Evolutionary conservation across 2,888 invertebrate species (phyloP), one percentile per base, ranked within the genome.

Genomic region (Epinotia demarniana): DNA sequence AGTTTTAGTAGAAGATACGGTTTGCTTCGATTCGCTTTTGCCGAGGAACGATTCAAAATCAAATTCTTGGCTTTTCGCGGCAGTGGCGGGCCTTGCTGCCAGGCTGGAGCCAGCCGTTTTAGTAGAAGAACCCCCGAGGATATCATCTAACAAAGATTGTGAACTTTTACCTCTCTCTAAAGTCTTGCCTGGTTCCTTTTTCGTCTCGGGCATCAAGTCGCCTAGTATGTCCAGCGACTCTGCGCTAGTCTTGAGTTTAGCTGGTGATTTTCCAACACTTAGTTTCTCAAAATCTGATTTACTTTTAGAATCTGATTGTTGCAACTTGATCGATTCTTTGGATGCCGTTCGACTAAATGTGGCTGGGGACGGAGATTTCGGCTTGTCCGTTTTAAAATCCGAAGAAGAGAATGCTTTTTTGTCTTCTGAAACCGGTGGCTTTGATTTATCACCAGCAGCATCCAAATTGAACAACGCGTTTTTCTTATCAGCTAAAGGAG

Each of bases 141-240:
- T 95, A 84, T 95, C 95, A 69, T 95, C 92, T 64, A 95, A 83
- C 77, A 92, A 86, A n/a, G 91, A 92, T 78, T 92, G 92, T 1
- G 93, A 90, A 79, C 90, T 92, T 80, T 90, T 93, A 1, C 90
- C 89, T 79, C 87, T 92, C 71, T 91, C 89, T 76, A 86, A 74
- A 16, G 86, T 73, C 80, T 90, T 90, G 11, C 61, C 46, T 11
- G 80, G 76, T n/a, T 86, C 87, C 79, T 87, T 90, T 78, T 87
- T 89, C 60, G 80, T 12, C 16, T 85, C 83, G 55, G 81, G 80
- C 57, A 80, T 80, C 18, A 88, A 79, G 67, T 90, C 90, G 69
- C 85, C 85, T 12, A 92, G 81, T 78, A 91, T 85, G 79, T 91
- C 87, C 39, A 91, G 81, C 78, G 90, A 89, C 64, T 89, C 90